Base-by-base conservation (phyloP, 2,797 vertebrate species). In the Brachymystax lenok region DNA sequence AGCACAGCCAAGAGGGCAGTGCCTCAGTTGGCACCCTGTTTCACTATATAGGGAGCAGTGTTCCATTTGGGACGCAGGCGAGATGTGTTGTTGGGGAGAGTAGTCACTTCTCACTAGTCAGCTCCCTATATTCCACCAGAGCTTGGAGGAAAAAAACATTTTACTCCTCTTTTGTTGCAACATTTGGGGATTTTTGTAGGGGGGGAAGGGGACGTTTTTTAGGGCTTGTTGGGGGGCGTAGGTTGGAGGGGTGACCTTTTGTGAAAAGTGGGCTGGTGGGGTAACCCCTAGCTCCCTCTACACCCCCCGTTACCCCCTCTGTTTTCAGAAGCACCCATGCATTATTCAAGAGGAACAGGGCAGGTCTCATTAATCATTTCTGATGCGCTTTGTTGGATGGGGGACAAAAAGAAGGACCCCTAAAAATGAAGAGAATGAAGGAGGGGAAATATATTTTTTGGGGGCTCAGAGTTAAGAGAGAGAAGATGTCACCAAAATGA, bases 341-440 rank as follows among this genome's bases (percentile, higher is more conserved):
- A 94, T 94, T 91, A 93, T 94, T 92, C 88, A 94, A 84, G 85
- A 81, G 82, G 90, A 91, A 91, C 90, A 88, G 91, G 91, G 88
- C 90, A 88, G 92, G 86, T 88, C 88, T 94, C 93, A 94, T 95
- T 92, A 94, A 95, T 95, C 92, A 94, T 95, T 94, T 92, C 90
- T 93, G 40, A 46, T 12, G 17, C 73, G 76, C 89, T 93, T 90
- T 93, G 92, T 94, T 92, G 93, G 92, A 46, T 46, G 40, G 2
- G 8, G 40, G 40, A 46, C 8, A 12, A 46, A 46, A 46, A 46
- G 7, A 40, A 10, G 35, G 10, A 46, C 40, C 40, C 40, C 40
- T 40, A 40, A 40, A 40, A 40, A 40, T 40, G 40, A 40, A 40
- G 40, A 40, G 8, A 40, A 40, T 8, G 8, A 40, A 40, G 40